Evolutionary conservation across 2,888 invertebrate genomes (phyloP).

Genomic region (Hedychridium roseum): DNA sequence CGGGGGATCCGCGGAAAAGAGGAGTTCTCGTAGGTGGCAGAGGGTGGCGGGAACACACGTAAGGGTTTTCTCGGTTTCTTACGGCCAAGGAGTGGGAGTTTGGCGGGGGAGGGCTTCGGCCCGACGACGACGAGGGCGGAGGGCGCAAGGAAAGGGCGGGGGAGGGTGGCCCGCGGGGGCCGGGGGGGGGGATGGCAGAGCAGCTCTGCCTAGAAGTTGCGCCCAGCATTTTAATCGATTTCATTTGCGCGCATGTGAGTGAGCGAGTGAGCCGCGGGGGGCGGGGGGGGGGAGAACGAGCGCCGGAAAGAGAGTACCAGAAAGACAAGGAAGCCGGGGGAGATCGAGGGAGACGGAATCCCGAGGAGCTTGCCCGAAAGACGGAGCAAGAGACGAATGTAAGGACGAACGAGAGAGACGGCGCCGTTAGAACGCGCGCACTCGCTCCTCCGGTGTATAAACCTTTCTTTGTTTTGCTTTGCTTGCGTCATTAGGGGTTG

Average conservation of each 20-base stretch:
- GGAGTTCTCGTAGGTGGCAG: conserved; percentile 30
- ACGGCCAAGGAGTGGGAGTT: conserved; percentile 44
- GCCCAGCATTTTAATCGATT: conserved; percentile 75
- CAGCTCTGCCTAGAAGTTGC: conserved; percentile 70
- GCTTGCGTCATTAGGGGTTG: conserved; percentile 67
- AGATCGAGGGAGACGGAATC: conserved; percentile 22
- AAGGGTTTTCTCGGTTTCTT: conserved; percentile 62
- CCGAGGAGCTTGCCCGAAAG: conserved; percentile 12
- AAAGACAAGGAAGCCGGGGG: too few species aligned
- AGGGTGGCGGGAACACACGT: conserved; percentile 50
- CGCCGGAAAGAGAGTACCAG: not conserved
- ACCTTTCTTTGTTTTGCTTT: conserved; percentile 68
- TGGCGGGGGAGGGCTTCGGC: conserved; percentile 38
- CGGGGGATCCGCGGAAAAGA: conserved; percentile 15
- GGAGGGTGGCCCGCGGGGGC: conserved; percentile 21
- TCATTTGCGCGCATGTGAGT: conserved; percentile 74
- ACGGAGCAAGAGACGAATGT: conserved; percentile 18
- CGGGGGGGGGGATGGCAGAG: conserved; percentile 6
- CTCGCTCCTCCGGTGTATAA: conserved; percentile 56
- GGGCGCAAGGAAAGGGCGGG: conserved; percentile 18
- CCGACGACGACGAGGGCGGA: too few species aligned
- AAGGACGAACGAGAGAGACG: too few species aligned
- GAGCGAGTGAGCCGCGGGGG: conserved; percentile 53
- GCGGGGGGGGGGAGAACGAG: conserved; percentile 15
- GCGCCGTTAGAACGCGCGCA: too few species aligned